Conservation (phyloP, 1,140 invertebrate genomes). For the Nylanderia fulva region DNA sequence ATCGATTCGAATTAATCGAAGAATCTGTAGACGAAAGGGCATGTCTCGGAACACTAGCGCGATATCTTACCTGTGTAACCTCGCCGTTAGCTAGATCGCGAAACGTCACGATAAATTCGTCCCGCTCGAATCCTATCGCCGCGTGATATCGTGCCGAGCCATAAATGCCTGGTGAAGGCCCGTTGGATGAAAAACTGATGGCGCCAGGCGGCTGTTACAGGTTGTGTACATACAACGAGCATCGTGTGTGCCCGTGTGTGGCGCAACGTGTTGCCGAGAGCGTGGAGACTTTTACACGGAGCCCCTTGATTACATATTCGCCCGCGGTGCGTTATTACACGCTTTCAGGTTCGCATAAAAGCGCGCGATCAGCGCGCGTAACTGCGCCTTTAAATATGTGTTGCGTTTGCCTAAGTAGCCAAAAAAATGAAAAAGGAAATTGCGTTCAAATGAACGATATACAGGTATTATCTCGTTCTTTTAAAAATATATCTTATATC, state of each 20-base stretch:
- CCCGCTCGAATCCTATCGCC: slow-evolving; percentile 56
- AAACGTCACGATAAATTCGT: slow-evolving; percentile 64
- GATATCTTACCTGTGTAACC: not conserved
- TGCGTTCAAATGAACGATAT: slow-evolving; percentile 19
- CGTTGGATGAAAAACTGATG: slow-evolving; percentile 68
- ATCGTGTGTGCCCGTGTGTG: slow-evolving; percentile 53
- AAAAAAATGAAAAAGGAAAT: slow-evolving; percentile 45
- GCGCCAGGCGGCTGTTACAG: slow-evolving; percentile 77
- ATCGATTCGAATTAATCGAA: not conserved
- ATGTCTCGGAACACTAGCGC: not conserved
- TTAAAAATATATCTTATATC: not conserved
- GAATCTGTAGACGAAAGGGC: not conserved
- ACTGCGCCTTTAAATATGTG: slow-evolving; percentile 63
- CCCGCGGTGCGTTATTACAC: slow-evolving; percentile 67
- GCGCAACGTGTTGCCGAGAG: slow-evolving; percentile 31
- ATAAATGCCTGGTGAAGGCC: slow-evolving; percentile 61
- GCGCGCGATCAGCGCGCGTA: slow-evolving; percentile 55
- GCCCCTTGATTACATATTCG: slow-evolving; percentile 68
- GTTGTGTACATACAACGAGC: slow-evolving; percentile 66
- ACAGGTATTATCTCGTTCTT: not conserved
- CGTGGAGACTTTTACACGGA: slow-evolving; percentile 44
- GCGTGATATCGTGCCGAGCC: slow-evolving; percentile 49
- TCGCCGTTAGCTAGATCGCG: not conserved
- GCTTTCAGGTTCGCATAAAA: slow-evolving; percentile 66
- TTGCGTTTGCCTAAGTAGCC: slow-evolving; percentile 15